Evolutionary conservation across 2,113 vertebrate species (phyloP).

Genomic region (Pterophyllum scalare): DNA sequence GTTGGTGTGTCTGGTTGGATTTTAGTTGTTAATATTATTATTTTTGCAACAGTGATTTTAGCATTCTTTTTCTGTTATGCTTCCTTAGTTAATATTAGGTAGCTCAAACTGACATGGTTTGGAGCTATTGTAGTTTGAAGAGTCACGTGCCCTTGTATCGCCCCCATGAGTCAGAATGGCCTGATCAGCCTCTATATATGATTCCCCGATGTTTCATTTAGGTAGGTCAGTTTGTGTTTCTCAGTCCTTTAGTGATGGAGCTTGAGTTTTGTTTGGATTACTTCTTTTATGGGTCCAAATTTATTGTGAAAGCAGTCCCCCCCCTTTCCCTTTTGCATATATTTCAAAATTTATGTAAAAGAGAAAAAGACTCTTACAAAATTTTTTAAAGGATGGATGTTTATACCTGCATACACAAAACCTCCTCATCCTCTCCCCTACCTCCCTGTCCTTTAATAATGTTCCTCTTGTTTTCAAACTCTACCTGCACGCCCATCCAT

Average conservation of each 20-base stretch:
- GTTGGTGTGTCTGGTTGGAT: not conserved
- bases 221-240: no score
- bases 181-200: not conserved
- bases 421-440: not conserved
- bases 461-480: constrained; percentile 28
- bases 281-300: no score
- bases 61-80: not conserved
- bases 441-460: not conserved
- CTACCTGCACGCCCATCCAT: not conserved
- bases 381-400: not conserved
- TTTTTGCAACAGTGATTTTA: not conserved
- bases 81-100: not conserved
- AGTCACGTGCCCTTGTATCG: accelerated
- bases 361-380: no score
- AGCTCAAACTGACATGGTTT: not conserved
- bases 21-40: not conserved
- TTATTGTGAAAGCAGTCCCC: no score
- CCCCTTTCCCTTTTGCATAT: no score
- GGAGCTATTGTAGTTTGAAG: not conserved
- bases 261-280: no score
- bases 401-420: no score
- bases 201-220: no score
- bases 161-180: not conserved
- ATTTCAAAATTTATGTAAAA: no score
- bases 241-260: no score